A percentile compares a stretch with the other conserved stretches of the same genome.
Evolutionary conservation across 1,140 invertebrate genomes (phyloP).

Genomic region (Ctenoplectra terminalis): DNA sequence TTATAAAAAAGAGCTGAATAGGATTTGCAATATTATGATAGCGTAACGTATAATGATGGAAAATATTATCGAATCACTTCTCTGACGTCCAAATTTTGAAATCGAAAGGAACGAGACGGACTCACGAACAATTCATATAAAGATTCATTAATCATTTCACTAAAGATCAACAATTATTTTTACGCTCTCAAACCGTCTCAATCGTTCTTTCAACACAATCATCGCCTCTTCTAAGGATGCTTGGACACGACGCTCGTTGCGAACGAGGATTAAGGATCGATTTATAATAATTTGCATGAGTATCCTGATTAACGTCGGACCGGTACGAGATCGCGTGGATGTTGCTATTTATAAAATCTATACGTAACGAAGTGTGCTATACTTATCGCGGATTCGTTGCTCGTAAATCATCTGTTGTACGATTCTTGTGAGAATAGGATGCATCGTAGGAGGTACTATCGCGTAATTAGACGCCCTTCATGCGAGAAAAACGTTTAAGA

Average conservation of each 20-base stretch:
- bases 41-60: background rate
- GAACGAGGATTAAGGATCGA: constrained; percentile 49
- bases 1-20: background rate
- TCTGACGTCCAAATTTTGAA: background rate
- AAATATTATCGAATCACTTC: background rate
- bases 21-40: background rate
- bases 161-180: constrained; percentile 27
- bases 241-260: background rate
- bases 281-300: constrained; percentile 60
- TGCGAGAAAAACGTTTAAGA: background rate
- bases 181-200: constrained; percentile 2
- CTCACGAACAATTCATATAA: background rate
- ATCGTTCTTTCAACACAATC: constrained; percentile 17
- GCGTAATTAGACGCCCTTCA: background rate
- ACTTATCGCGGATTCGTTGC: constrained; percentile 33
- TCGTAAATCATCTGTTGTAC: constrained; percentile 70
- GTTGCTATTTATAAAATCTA: constrained; percentile 58
- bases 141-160: constrained; percentile 50
- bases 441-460: constrained; percentile 28
- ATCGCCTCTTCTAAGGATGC: constrained; percentile 21
- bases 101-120: background rate
- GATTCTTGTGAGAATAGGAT: constrained; percentile 40
- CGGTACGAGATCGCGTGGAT: constrained; percentile 51
- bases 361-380: constrained; percentile 37
- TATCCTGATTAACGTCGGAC: constrained; percentile 25